phyloP scores from a whole-genome alignment of 2,113 vertebrate genomes.

The Psilopsiagon aymara region DNA sequence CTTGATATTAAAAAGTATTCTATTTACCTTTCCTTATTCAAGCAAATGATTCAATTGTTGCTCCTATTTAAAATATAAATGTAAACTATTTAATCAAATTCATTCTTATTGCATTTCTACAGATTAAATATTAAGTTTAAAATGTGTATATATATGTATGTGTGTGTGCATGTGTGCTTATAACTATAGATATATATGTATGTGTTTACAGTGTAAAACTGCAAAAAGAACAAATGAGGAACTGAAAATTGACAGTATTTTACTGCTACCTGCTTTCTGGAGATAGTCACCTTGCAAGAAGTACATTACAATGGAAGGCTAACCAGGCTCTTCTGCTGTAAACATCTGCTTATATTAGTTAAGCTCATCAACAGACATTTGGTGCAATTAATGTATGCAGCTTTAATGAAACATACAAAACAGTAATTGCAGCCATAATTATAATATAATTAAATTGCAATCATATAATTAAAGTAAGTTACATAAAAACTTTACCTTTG shows the following conservation, averaged over 20 bases:
- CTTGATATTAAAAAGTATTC: not conserved
- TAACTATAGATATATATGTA: not conserved
- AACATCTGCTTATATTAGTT: constrained; percentile 70
- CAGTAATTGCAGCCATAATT: constrained; percentile 63
- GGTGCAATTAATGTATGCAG: constrained; percentile 66
- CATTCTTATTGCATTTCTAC: not conserved
- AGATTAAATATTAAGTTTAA: not conserved
- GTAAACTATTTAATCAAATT: not conserved
- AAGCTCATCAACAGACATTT: constrained; percentile 67
- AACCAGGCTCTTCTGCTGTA: constrained; percentile 28
- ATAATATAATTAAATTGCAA: constrained; percentile 67
- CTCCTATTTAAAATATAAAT: not conserved
- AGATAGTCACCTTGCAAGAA: constrained; percentile 54
- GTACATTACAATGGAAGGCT: not conserved
- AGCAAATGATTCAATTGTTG: not conserved
- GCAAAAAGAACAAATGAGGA: not conserved
- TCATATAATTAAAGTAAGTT: constrained; percentile 65
- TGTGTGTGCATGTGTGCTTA: not conserved
- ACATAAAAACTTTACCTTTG: constrained; percentile 62
- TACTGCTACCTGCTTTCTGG: not conserved
- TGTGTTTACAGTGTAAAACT: not conserved
- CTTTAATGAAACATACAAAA: constrained; percentile 71
- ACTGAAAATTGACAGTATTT: not conserved
- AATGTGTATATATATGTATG: not conserved
- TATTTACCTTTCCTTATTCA: not conserved